These are phyloP conservation scores for Diadumene lineata DNA, from an alignment of 92 coral and sea anemone species.

Conservation along the genomic window DNA sequence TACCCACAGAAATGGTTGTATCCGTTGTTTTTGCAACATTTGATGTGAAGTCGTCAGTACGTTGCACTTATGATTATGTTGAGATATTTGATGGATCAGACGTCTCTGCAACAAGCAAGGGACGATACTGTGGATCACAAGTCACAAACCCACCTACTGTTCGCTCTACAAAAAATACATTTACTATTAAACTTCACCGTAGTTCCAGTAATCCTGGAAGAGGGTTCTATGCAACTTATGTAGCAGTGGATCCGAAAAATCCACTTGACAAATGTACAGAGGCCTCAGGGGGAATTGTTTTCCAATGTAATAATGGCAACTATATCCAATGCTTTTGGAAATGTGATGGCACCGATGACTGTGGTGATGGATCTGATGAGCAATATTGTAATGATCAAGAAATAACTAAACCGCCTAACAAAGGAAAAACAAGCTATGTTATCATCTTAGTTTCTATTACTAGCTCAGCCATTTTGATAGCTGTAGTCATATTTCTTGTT, in stretches of 20 bases:
- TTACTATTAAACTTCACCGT: constrained; percentile 55
- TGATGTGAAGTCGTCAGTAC: constrained; percentile 38
- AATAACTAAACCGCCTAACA: constrained; percentile 21
- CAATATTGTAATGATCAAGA: constrained; percentile 32
- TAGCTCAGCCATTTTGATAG: constrained; percentile 68
- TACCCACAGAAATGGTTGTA: constrained; percentile 46
- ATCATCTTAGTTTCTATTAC: constrained; percentile 74
- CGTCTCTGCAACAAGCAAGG: constrained; percentile 33
- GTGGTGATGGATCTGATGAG: constrained; percentile 84
- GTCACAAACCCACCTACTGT: constrained; percentile 37
- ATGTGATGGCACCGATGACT: constrained; percentile 81
- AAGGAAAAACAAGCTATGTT: constrained; percentile 66
- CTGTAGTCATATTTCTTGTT: constrained; percentile 65
- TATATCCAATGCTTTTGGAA: constrained; percentile 74
- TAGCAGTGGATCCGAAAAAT: constrained; percentile 66
- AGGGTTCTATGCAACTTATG: constrained; percentile 76
- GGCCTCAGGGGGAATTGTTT: constrained; percentile 53
- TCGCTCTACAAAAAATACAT: constrained; percentile 51
- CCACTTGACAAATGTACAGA: constrained; percentile 57
- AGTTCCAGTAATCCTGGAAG: constrained; percentile 43
- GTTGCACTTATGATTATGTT: constrained; percentile 52
- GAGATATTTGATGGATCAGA: constrained; percentile 63
- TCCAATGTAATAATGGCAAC: constrained; percentile 60
- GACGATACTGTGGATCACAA: constrained; percentile 54
- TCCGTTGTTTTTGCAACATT: constrained; percentile 61